Evolutionary conservation across 1,140 invertebrate species (phyloP).

Genomic region (Camponotus vicinus): DNA sequence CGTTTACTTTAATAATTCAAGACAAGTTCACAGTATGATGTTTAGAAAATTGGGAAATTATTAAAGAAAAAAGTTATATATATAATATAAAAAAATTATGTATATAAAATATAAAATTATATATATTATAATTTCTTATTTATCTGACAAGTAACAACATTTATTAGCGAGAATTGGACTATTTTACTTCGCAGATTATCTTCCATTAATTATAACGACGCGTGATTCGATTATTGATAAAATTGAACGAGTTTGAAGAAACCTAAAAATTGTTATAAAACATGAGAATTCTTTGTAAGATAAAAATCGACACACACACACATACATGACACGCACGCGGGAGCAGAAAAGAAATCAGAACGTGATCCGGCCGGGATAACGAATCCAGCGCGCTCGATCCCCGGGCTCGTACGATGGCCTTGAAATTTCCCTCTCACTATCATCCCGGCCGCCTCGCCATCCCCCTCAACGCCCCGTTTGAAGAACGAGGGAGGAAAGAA

Average conservation of each 20-base stretch:
- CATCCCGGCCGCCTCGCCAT: slow-evolving; percentile 29
- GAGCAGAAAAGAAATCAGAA: slow-evolving; percentile 18
- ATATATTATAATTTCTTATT: no score
- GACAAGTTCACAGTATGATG: no score
- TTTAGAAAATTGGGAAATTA: no score
- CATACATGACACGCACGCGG: no score
- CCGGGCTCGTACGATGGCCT: slow-evolving; percentile 68
- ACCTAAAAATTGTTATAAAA: not conserved
- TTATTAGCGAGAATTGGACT: no score
- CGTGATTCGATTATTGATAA: not conserved
- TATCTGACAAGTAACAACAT: no score
- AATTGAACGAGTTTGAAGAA: not conserved
- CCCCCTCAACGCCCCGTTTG: slow-evolving; percentile 25
- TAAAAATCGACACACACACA: not conserved
- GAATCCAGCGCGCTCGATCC: slow-evolving; percentile 58
- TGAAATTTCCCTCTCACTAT: slow-evolving; percentile 76
- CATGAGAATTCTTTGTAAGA: slow-evolving; percentile 34
- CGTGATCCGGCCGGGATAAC: slow-evolving; percentile 27
- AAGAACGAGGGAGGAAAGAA: slow-evolving; percentile 39
- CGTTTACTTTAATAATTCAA: no score
- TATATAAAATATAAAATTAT: no score
- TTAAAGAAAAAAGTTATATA: no score
- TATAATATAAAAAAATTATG: no score
- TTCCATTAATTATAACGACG: no score
- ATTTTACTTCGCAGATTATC: no score